phyloP scores from a whole-genome alignment of 1,140 invertebrate genomes.

The Trichomalopsis sarcophagae region DNA sequence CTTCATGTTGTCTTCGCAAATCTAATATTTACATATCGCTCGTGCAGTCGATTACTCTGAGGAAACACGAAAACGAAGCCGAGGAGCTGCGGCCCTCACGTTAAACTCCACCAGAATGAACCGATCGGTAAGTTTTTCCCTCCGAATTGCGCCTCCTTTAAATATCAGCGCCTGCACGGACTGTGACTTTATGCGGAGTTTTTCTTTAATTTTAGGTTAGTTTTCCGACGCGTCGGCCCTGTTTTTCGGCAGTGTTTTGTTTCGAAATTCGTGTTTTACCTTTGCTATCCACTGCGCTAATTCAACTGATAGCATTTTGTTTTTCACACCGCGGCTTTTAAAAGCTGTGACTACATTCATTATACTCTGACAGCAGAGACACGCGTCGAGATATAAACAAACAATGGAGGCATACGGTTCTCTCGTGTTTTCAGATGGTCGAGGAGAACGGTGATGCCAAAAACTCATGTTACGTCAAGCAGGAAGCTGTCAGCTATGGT shows the following conservation, averaged over 20 bases:
- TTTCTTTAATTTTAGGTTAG: constrained; percentile 42
- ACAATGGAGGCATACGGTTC: constrained; percentile 34
- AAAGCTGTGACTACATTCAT: background rate
- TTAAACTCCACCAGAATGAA: constrained; percentile 56
- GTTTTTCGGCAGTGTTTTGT: constrained; percentile 14
- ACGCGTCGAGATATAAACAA: background rate
- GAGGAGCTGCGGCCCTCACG: background rate
- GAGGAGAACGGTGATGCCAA: constrained; percentile 66
- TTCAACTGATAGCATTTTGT: background rate
- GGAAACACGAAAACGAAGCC: background rate
- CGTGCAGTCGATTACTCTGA: background rate
- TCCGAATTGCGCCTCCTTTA: background rate
- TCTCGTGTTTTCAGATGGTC: constrained; percentile 54
- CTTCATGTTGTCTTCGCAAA: constrained; percentile 28
- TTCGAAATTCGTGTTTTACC: background rate
- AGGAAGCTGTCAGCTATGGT: constrained; percentile 61
- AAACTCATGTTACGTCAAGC: constrained; percentile 57
- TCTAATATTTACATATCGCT: constrained; percentile 28
- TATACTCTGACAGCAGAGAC: background rate
- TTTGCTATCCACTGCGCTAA: background rate
- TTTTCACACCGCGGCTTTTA: background rate
- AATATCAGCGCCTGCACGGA: constrained; percentile 18
- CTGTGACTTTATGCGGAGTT: background rate
- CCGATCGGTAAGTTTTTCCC: constrained; percentile 56
- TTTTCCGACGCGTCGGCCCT: constrained; percentile 35